Evolutionary conservation across 1,140 invertebrate species (phyloP).

Genomic region (Cyrtorhinus lividipennis): DNA sequence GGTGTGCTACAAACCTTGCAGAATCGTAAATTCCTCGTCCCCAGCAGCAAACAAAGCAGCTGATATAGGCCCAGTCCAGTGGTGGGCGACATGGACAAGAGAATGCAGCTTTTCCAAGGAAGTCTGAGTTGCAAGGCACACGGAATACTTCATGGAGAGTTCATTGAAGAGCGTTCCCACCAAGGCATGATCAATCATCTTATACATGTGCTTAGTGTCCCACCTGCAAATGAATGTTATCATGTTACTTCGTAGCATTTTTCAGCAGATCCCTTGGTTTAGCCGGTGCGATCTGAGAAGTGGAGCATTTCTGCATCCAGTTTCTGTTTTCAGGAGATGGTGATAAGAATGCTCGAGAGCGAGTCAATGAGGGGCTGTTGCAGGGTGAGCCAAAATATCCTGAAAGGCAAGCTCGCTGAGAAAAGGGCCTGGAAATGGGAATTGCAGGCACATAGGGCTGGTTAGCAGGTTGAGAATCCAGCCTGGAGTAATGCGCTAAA

Average conservation of each 20-base stretch:
- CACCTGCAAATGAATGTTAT: constrained; percentile 48
- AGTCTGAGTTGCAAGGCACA: constrained; percentile 69
- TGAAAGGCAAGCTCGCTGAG: too few relatives aligned
- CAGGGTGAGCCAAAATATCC: too few relatives aligned
- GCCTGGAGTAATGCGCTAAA: too few relatives aligned
- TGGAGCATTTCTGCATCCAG: neutral
- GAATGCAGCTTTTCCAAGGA: constrained; percentile 66
- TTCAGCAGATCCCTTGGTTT: too few relatives aligned
- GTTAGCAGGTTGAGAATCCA: too few relatives aligned
- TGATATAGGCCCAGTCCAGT: constrained; percentile 77
- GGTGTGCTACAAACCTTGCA: too few relatives aligned
- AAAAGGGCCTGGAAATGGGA: too few relatives aligned
- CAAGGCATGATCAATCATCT: constrained; percentile 54
- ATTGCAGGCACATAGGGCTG: too few relatives aligned
- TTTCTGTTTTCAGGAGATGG: neutral
- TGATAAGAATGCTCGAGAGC: too few relatives aligned
- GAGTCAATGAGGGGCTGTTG: too few relatives aligned
- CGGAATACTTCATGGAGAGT: constrained; percentile 39
- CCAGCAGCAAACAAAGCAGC: constrained; percentile 67
- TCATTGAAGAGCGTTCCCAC: constrained; percentile 44
- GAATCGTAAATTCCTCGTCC: constrained; percentile 48
- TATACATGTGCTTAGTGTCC: constrained; percentile 48
- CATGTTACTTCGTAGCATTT: too few relatives aligned
- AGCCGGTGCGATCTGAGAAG: too few relatives aligned
- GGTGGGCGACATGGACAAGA: constrained; percentile 52